Conservation (phyloP, 2,113 vertebrate species). For the Myotis brandtii region DNA sequence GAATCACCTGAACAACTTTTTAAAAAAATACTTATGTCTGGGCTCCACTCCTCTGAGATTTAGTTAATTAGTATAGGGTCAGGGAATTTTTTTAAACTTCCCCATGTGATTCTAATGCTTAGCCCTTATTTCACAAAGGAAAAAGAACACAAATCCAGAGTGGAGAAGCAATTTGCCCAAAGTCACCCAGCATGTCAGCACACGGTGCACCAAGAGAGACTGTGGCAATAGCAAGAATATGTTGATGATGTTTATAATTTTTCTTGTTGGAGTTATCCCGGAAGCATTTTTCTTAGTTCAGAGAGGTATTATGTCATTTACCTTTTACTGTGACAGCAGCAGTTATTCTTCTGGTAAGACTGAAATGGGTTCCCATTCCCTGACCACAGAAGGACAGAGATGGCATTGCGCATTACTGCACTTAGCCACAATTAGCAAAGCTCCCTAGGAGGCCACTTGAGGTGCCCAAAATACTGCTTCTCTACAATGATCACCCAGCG, state of each 20-base stretch:
- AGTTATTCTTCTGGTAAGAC: constrained; percentile 36
- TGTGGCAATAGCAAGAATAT: background rate
- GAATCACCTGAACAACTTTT: background rate
- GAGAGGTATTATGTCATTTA: constrained; percentile 40
- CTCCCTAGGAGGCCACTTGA: constrained; percentile 53
- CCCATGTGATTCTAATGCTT: background rate
- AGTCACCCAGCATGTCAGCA: background rate
- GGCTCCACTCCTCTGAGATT: background rate
- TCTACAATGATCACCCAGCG: background rate
- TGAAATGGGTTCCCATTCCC: constrained; percentile 67
- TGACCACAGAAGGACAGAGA: constrained; percentile 75
- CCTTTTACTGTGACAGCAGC: constrained; percentile 53
- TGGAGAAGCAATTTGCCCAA: background rate
- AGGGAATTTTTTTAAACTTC: background rate
- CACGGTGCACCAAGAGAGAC: background rate
- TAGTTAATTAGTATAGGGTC: background rate
- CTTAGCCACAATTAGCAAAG: constrained; percentile 33
- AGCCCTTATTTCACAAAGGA: constrained; percentile 7
- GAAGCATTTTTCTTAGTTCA: constrained; percentile 46
- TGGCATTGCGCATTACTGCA: background rate
- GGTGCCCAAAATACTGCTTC: constrained; percentile 39
- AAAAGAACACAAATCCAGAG: constrained; percentile 40
- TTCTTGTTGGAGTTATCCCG: constrained; percentile 46
- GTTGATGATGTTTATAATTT: constrained; percentile 4
- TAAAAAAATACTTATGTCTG: background rate